Base-by-base conservation (phyloP, 2,888 invertebrate genomes). In the Noctua comes region DNA sequence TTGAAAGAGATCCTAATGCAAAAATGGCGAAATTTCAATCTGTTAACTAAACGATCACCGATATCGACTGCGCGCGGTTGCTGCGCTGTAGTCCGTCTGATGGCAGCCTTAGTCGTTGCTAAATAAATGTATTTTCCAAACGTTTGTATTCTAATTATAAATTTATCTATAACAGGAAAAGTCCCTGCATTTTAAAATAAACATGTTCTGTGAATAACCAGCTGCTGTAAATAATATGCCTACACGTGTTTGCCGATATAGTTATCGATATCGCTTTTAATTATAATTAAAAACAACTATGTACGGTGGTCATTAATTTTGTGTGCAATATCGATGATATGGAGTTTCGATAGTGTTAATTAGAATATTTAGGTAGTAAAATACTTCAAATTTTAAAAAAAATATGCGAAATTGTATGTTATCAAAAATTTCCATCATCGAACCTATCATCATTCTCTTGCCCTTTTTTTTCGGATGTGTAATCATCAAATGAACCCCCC, bases 171-270 rank as follows among this genome's bases (percentile, higher is more conserved):
- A 21, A 0, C 21, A 1, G 40, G 40, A 65, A 65, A 65, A n/a
- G n/a, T n/a, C 66, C 43, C 43, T 43, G n/a, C 43, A 66, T 46
- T 73, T 27, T 51, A 21, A 51, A 51, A 68, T 16, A 73, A 13
- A n/a, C 68, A 68, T 48, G 2, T 11, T 46, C 18, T 40, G n/a
- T 1, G 11, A 36, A 64, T 27, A 43, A 18, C 40, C 16, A 51
- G 21, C 40, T 43, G 43, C 31, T 62, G 54, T 62, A 11, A 46
- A 64, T 40, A 80, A 43, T 31, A 68, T 27, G 68, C 21, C 69
- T 48, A 59, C 84, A 83, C 84, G 84, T 78, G 66, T 54, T n/a
- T 6, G 13, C 24, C 21, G 21, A 54, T 62, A 62, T 3, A 10
- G 18, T n/a, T 36, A 76, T 40, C 59, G 11, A 24, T 48, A 31